These are phyloP conservation scores for Camelus bactrianus DNA, from an alignment of 2,113 vertebrate genomes.

Conservation along the genomic window DNA sequence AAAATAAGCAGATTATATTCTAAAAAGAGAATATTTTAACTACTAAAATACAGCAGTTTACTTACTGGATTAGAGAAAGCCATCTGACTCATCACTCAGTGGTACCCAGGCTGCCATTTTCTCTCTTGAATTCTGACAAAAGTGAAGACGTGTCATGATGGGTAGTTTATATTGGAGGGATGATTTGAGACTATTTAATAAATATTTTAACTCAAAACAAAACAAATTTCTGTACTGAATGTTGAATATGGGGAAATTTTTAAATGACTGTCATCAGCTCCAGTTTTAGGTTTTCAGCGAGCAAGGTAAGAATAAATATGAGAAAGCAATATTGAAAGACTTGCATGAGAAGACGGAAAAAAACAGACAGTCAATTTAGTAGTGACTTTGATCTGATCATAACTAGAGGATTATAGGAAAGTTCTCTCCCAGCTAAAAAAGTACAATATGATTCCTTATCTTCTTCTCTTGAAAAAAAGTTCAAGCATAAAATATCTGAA, in stretches of 20 bases:
- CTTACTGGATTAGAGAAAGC: background rate
- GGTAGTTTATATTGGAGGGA: background rate
- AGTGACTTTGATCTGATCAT: background rate
- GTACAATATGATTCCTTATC: background rate
- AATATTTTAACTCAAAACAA: background rate
- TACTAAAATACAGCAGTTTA: background rate
- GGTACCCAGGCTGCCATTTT: background rate
- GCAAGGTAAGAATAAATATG: background rate
- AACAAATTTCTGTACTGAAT: background rate
- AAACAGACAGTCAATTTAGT: background rate
- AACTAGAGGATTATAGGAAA: background rate
- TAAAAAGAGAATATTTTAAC: background rate
- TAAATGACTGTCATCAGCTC: background rate
- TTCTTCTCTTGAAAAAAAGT: background rate
- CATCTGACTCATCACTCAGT: background rate
- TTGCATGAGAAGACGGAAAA: background rate
- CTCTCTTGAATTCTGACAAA: background rate
- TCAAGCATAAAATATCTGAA: background rate
- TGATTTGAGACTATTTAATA: background rate
- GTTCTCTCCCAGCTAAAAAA: background rate
- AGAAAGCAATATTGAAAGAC: background rate
- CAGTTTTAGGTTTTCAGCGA: background rate
- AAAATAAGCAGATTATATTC: background rate
- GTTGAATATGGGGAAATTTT: background rate
- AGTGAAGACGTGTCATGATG: background rate